Evolutionary conservation across 2,888 invertebrate species (phyloP), one percentile per base, ranked within the genome.

Genomic region (Sinodicranocentrus sp.): DNA sequence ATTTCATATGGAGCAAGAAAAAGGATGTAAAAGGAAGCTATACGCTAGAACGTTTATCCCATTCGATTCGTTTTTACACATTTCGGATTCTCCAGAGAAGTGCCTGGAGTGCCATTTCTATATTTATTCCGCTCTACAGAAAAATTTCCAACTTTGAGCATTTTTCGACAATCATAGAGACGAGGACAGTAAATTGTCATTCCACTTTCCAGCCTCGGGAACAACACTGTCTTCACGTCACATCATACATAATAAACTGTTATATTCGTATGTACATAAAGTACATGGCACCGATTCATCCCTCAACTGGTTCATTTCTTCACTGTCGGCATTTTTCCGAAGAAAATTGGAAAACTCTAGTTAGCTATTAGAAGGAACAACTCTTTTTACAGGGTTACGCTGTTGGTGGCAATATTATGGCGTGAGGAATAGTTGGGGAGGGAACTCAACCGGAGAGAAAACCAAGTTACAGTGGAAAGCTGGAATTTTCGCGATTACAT

Each of bases 361-460:
- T 77, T 77, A 61, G 68, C 43, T 70, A 59, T 44, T 63, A 67
- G 33, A 67, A 21, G 52, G 23, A 73, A 44, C 10, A 39, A 28
- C 6, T 54, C 39, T 44, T 44, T n/a, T 23, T 44, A 19, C 13
- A 8, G 23, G 23, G 39, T 61, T 43, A 57, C 33, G 52, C 26
- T 67, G 54, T 59, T 65, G 57, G 19, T 70, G 68, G 70, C 57
- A 43, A 23, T 77, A 63, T 39, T 26, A 39, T 48, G 19, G 44
- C 28, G 67, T 76, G 67, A 33, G 61, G 8, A 26, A 61, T 61
- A 6, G 77, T 77, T 59, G 44, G 70, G 70, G 77, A 68, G 59
- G 68, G 57, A 68, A 77, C 77, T 77, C 77, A 77, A 68, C 68
- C 77, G 77, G 17, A 54, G 77, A 77, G 70, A 77, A 77, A 76